These are phyloP conservation scores for Pyxicephalus adspersus DNA, from an alignment of 2,113 vertebrate species.

Conservation along the genomic window DNA sequence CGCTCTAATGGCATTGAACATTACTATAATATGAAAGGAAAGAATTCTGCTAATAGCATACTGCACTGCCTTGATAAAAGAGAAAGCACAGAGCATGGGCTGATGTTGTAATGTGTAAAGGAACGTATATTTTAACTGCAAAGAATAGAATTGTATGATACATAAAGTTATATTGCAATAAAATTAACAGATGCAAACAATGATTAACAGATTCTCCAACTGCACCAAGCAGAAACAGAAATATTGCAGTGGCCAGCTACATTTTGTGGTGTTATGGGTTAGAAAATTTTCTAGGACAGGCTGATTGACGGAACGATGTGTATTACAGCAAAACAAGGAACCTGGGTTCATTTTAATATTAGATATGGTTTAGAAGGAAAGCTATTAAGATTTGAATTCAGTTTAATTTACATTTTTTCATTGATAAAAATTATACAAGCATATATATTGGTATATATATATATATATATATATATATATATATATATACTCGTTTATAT, in stretches of 20 bases:
- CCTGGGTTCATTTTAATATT: too few relatives aligned
- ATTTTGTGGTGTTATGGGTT: too few relatives aligned
- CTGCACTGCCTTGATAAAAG: background rate
- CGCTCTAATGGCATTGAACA: slow-evolving; percentile 21
- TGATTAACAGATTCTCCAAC: background rate
- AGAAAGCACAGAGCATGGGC: background rate
- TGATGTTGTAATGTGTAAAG: background rate
- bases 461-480: slow-evolving; percentile 13
- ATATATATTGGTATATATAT: too few relatives aligned
- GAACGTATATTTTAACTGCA: background rate
- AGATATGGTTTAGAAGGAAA: background rate
- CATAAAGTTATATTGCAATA: background rate
- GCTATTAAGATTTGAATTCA: background rate
- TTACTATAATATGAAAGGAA: slow-evolving; percentile 15
- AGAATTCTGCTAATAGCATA: slow-evolving; percentile 12
- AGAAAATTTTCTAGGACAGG: too few relatives aligned
- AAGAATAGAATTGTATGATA: background rate
- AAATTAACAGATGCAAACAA: background rate
- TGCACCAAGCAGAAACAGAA: background rate
- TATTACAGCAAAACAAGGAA: too few relatives aligned
- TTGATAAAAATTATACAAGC: too few relatives aligned
- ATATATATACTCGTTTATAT: background rate
- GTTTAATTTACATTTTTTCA: background rate
- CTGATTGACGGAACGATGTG: too few relatives aligned
- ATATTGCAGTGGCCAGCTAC: too few relatives aligned